A percentile compares a stretch with the other conserved stretches of the same genome.
Conservation (phyloP, 1,140 invertebrate genomes). For the Caerostris extrusa region DNA sequence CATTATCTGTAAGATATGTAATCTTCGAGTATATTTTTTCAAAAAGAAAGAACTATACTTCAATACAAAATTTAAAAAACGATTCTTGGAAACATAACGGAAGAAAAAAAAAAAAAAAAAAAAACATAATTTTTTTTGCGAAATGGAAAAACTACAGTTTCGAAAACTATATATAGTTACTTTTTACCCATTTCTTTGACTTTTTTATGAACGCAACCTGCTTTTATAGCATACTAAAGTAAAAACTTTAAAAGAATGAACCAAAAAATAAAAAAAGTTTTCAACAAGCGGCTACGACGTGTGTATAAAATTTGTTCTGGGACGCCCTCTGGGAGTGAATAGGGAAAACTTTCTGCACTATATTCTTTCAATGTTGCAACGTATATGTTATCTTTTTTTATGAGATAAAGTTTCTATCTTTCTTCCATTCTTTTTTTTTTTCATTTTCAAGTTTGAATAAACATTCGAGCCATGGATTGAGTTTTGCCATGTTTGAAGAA, state of each 20-base stretch:
- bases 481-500: slow-evolving; percentile 18
- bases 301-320: slow-evolving; percentile 3
- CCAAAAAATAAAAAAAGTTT: background rate
- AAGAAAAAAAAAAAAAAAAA: background rate
- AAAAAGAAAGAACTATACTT: background rate
- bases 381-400: slow-evolving; percentile 1
- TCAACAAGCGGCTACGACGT: slow-evolving; percentile 7
- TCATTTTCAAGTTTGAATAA: slow-evolving; percentile 5
- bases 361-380: background rate
- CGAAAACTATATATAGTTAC: slow-evolving; percentile 20
- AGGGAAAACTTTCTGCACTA: background rate
- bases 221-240: background rate
- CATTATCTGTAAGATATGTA: background rate
- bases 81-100: background rate
- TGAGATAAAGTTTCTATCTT: slow-evolving; percentile 11
- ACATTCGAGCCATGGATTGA: slow-evolving; percentile 2
- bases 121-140: background rate
- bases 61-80: background rate
- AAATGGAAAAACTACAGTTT: background rate
- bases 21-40: background rate
- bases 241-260: background rate
- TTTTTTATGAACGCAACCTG: background rate
- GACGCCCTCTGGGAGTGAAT: background rate
- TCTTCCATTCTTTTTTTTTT: slow-evolving; percentile 2
- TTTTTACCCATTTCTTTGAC: background rate